Evolutionary conservation across 2,888 invertebrate species (phyloP), one percentile per base, ranked within the genome.

Genomic region (Chirona hameri): DNA sequence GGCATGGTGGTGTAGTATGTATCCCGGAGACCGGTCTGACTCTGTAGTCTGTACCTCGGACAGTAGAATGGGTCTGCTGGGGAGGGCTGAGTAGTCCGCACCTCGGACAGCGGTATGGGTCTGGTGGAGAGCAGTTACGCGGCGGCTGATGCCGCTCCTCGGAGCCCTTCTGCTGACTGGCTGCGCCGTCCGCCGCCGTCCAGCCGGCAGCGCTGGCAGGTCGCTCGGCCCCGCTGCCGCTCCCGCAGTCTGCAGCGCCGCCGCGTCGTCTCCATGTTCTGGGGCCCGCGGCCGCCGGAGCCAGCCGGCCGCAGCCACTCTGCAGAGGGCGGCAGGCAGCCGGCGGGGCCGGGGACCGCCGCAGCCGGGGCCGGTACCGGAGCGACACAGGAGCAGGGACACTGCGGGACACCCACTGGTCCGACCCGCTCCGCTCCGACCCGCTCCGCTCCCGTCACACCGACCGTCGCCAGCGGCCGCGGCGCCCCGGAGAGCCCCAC

Each of bases 211-310:
- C 31, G 72, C 31, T 72, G 72, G 72, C 15, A 31, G 29, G 3
- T 2, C 15, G 72, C 15, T 18, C 52, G 52, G 52, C 52, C 72
- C 12, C 72, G 72, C 18, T 14, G 14, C 31, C 72, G 72, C 72
- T 72, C 72, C 15, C 72, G 72, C 72, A 72, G 72, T 18, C 72
- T 31, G 31, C 72, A 72, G 27, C 72, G 72, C 15, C 72, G 72
- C 72, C 72, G 72, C 72, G 72, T 72, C 18, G 72, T 72, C 72
- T 72, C 72, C 31, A 72, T 72, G 72, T 31, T 72, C 31, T 72
- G 72, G 72, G 72, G 72, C 18, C 72, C 72, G 72, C 72, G 72
- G 72, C 72, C 72, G 72, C 72, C 72, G 72, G 72, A 72, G 72
- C 72, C 72, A 31, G 18, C 72, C 72, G 31, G 72, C 31, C 72